Evolutionary conservation across 2,113 vertebrate species (phyloP).

Genomic region (Corythornis madagascariensis): DNA sequence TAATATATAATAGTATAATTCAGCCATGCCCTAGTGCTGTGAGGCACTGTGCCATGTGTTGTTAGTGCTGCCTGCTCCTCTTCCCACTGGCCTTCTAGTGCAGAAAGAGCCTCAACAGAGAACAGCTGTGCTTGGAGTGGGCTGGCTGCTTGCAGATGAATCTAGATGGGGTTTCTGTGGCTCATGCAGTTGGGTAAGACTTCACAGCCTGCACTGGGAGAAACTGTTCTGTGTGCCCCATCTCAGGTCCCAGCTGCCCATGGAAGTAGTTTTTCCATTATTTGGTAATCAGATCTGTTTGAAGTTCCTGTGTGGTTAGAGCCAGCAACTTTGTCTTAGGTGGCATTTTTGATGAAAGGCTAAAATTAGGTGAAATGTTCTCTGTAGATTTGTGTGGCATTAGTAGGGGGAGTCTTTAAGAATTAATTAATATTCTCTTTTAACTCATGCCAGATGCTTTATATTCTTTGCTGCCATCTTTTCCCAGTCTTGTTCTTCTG

Average conservation of each 20-base stretch:
- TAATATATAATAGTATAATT: background rate
- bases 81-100: background rate
- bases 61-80: background rate
- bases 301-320: background rate
- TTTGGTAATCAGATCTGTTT: background rate
- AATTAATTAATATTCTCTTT: background rate
- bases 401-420: background rate
- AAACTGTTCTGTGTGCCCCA: background rate
- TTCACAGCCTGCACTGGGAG: background rate
- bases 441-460: background rate
- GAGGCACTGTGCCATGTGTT: conserved; percentile 32
- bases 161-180: background rate
- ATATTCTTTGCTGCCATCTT: background rate
- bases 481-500: background rate
- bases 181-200: background rate
- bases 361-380: background rate
- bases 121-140: conserved; percentile 38
- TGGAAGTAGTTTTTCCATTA: background rate
- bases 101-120: background rate
- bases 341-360: background rate
- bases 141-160: background rate
- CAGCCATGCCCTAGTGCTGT: background rate
- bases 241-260: background rate
- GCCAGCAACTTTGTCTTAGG: background rate
- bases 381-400: background rate